Base-by-base conservation (phyloP, 2,888 invertebrate species). In the Clostera curtula region DNA sequence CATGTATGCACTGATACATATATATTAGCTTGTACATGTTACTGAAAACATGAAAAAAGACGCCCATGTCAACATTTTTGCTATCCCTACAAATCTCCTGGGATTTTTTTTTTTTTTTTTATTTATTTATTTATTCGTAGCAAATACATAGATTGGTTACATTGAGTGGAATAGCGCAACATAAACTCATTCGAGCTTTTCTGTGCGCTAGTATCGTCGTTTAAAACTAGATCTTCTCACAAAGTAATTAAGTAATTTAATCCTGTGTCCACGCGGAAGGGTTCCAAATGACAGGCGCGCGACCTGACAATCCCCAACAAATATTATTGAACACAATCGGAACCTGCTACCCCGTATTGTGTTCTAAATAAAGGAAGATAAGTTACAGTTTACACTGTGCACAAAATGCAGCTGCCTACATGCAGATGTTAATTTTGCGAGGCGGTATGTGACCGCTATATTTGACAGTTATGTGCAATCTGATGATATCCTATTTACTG, bases 271-370 rank as follows among this genome's bases (percentile, higher is more conserved):
- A 72, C 62, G 67, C 75, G 75, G 75, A 75, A 75, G 74, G 75
- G 74, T 70, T 72, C 45, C 57, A 65, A 71, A 71, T 65, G 67
- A 65, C 69, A 66, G 75, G 72, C 74, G 71, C 64, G 69, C 43
- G 48, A 43, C 36, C 13, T 22, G 13, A 31, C 40, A 47, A 49
- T 44, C 38, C 31, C 25, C 35, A 37, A 43, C 48, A 47, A 58
- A 56, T 50, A 49, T 51, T 52, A 45, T 49, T 51, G 34, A 46
- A 57, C 43, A 43, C 43, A 41, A 31, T 41, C 34, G 23, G n/a
- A 24, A n/a, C 3, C 5, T 21, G 6, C n/a, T 15, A 10, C 16
- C n/a, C n/a, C 25, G 31, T 33, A 23, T 9, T 33, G 23, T 9
- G 5, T 3, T 17, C 25, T 39, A 28, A 4, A 0, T 0, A 0